Evolutionary conservation across 92 coral and sea anemone genomes (phyloP).

Genomic region (Plumapathes pennacea): DNA sequence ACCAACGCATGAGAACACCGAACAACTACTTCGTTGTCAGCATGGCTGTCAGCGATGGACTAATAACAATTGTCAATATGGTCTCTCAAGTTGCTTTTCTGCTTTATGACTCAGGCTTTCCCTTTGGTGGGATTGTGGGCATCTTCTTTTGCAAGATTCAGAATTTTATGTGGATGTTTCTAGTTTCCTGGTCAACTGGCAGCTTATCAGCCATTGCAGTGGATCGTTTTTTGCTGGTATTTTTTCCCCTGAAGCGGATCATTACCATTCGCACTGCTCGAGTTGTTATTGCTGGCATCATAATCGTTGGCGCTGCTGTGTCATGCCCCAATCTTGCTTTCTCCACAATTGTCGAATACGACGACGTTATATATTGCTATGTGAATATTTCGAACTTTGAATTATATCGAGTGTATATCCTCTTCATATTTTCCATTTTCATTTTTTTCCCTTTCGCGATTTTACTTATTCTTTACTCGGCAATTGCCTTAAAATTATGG

Average conservation of each 20-base stretch:
- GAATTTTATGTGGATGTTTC: constrained; percentile 8
- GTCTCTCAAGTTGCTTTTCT: constrained; percentile 10
- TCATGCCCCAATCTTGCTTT: constrained; percentile 5
- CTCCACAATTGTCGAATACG: constrained; percentile 2
- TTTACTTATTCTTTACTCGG: constrained; percentile 13
- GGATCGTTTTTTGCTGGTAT: constrained; percentile 33
- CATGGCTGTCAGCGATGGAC: constrained; percentile 27
- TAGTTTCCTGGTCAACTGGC: constrained; percentile 15
- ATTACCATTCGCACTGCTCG: constrained; percentile 5
- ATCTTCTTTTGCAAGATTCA: constrained; percentile 16
- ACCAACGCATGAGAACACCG: constrained; percentile 39
- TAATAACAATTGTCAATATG: constrained; percentile 21
- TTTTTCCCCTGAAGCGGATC: constrained; percentile 32
- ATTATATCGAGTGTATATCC: constrained; percentile 2
- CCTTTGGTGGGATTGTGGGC: constrained; percentile 13
- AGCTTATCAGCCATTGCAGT: constrained; percentile 36
- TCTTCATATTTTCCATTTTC: constrained; percentile 19
- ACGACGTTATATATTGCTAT: constrained; percentile 10
- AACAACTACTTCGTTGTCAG: constrained; percentile 33
- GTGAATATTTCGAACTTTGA: constrained; percentile 6
- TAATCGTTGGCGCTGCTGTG: constrained; percentile 11
- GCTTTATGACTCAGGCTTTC: constrained; percentile 7
- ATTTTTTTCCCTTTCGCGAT: constrained; percentile 12
- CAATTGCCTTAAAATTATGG: constrained; percentile 20
- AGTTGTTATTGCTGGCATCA: constrained; percentile 3